Evolutionary conservation across 2,888 invertebrate species (phyloP), one percentile per base, ranked within the genome.

Genomic region (Ormyrus thymus): DNA sequence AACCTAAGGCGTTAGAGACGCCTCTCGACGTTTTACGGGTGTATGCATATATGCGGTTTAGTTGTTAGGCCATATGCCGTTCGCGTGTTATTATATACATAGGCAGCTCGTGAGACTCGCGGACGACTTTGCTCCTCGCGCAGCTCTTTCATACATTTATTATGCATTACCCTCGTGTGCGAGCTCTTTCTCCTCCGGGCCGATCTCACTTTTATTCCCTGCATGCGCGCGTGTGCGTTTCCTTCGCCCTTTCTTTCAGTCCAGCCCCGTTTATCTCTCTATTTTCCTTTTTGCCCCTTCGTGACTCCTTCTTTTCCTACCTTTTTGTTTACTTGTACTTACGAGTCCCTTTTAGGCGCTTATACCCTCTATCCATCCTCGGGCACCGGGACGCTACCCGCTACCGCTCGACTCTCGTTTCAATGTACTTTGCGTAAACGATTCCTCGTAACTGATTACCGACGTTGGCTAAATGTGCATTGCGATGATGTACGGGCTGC

Each of bases 381-480:
- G 29, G 29, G 29, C 29, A 29, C 29, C 29, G 4, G 29, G 3
- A 29, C 29, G 29, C 29, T 29, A 29, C 29, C 3, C 29, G 29
- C 48, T 53, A 10, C n/a, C 3, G 7, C 5, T n/a, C n/a, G 43
- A 8, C 7, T 29, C 46, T 62, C 7, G 29, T 65, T 43, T 51
- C 10, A 29, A 59, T 59, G 29, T 51, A 51, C 43, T 68, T 68
- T 45, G 66, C 51, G 51, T 55, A 11, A 51, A 55, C 55, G 66
- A 45, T 68, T 68, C 66, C 45, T 45, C n/a, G 66, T 68, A 68
- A 55, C 11, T 53, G 13, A 53, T 55, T 68, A 53, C n/a, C 15
- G 48, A 9, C 13, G 8, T 0, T 45, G 48, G 8, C 7, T 15
- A 64, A 45, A 64, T 48, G 48, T 11, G 6, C 9, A 46, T 64